Conservation (phyloP, 1,140 invertebrate species). For the Mizuhopecten yessoensis region DNA sequence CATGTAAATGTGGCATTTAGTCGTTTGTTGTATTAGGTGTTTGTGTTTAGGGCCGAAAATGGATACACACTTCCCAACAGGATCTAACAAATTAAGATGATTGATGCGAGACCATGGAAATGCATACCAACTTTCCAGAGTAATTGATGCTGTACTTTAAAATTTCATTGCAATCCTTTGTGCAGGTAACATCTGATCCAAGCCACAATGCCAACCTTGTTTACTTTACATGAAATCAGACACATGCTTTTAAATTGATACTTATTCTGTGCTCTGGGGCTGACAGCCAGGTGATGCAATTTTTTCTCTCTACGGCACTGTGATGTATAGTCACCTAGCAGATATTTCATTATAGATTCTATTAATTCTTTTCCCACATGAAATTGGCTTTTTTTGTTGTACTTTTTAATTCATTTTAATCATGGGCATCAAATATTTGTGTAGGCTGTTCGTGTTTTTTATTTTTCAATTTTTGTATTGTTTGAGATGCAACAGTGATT, state of each 20-base stretch:
- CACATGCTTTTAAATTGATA: neutral
- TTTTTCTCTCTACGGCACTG: neutral
- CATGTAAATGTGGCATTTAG: slow-evolving; percentile 11
- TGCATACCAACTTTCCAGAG: too few relatives aligned
- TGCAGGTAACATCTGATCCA: neutral
- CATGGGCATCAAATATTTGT: too few relatives aligned
- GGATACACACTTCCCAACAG: neutral
- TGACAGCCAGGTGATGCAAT: neutral
- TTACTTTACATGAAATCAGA: neutral
- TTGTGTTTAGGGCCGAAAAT: neutral
- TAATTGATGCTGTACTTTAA: too few relatives aligned
- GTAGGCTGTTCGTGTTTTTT: too few relatives aligned
- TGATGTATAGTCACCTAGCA: neutral
- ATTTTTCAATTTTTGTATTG: too few relatives aligned
- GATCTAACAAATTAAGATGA: neutral
- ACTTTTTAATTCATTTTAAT: too few relatives aligned
- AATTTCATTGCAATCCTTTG: neutral
- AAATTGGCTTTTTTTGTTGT: neutral
- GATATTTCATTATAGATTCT: too few relatives aligned
- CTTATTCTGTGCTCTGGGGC: neutral
- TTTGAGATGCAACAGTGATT: too few relatives aligned
- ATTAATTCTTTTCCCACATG: neutral
- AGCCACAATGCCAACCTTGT: neutral
- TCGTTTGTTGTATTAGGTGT: neutral
- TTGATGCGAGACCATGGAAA: too few relatives aligned